Evolutionary conservation across 2,113 vertebrate species (phyloP).

Genomic region (Sakesphorus luctuosus): DNA sequence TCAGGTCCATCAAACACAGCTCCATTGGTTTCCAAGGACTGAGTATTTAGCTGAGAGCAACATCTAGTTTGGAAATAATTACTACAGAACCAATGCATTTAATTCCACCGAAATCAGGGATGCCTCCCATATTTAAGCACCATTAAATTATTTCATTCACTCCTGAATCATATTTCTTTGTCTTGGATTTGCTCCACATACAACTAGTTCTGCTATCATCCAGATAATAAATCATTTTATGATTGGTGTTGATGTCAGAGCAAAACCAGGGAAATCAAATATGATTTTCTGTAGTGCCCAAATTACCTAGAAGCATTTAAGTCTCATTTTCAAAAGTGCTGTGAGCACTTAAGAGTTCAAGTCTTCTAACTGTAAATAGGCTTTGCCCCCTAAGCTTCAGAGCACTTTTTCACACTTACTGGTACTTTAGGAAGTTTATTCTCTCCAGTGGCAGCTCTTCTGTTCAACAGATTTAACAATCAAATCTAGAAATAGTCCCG

Average conservation of each 20-base stretch:
- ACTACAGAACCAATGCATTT: background rate
- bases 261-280: conserved; percentile 16
- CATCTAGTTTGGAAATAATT: background rate
- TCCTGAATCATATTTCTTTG: conserved; percentile 27
- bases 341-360: background rate
- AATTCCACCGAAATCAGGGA: background rate
- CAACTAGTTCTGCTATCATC: background rate
- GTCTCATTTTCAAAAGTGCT: conserved; percentile 30
- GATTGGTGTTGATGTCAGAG: conserved; percentile 21
- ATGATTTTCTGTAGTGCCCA: conserved; percentile 4
- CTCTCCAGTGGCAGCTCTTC: background rate
- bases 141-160: conserved; percentile 1
- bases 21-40: background rate
- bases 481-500: conserved; percentile 6
- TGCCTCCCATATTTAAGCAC: background rate
- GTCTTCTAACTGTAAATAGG: conserved; percentile 5
- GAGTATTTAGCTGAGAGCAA: background rate
- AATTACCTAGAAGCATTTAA: conserved; percentile 31
- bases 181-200: conserved; percentile 18
- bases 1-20: background rate
- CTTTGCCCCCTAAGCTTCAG: background rate
- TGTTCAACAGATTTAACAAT: background rate
- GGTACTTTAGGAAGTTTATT: conserved; percentile 1
- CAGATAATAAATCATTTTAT: conserved; percentile 13
- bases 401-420: conserved; percentile 1